A percentile compares a stretch with the other conserved stretches of the same genome.
These are phyloP conservation scores for Piaya cayana DNA, from an alignment of 2,113 vertebrate species.

Conservation along the genomic window DNA sequence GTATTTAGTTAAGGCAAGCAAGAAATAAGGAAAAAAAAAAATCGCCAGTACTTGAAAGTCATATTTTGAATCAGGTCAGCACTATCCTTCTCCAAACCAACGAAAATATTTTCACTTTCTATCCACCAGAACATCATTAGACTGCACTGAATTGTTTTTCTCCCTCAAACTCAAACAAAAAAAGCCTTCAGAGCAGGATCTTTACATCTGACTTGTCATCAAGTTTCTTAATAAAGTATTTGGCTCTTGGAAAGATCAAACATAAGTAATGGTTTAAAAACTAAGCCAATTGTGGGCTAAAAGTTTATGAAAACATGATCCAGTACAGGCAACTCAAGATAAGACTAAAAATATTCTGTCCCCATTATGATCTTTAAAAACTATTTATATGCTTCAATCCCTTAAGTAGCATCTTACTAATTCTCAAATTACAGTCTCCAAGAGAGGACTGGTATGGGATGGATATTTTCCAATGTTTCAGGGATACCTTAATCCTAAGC, in stretches of 20 bases:
- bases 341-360: neutral
- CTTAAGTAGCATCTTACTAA: neutral
- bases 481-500: neutral
- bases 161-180: constrained; percentile 12
- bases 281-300: neutral
- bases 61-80: constrained; percentile 4
- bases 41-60: constrained; percentile 41
- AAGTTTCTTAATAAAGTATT: constrained; percentile 25
- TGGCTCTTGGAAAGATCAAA: constrained; percentile 10
- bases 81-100: constrained; percentile 3
- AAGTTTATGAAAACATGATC: neutral
- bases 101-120: constrained; percentile 41
- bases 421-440: neutral
- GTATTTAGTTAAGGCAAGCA: neutral
- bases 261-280: constrained; percentile 24
- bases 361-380: neutral
- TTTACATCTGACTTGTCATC: constrained; percentile 10
- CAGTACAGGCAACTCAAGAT: neutral
- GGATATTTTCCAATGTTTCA: neutral
- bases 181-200: constrained; percentile 3
- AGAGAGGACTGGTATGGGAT: neutral
- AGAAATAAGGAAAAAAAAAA: neutral
- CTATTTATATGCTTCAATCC: neutral
- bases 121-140: constrained; percentile 10
- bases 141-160: constrained; percentile 2